Conservation (phyloP, 2,113 vertebrate genomes). For the Pampusana beccarii region DNA sequence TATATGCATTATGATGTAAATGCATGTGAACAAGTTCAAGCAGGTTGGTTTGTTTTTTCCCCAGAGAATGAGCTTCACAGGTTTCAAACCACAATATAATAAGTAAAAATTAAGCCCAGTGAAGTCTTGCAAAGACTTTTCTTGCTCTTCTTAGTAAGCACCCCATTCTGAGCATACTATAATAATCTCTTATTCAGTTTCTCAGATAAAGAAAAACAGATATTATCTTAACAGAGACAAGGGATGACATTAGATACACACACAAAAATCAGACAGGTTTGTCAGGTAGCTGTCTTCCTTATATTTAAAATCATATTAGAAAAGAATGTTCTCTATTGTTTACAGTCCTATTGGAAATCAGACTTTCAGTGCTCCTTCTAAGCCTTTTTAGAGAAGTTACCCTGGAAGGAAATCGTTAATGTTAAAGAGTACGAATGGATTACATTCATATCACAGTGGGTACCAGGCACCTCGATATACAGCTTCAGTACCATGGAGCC, state of each 20-base stretch:
- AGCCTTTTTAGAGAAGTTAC: constrained; percentile 61
- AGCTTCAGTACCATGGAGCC: background rate
- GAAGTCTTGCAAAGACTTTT: background rate
- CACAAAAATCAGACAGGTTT: constrained; percentile 49
- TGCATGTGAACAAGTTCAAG: constrained; percentile 9
- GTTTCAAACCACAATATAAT: constrained; percentile 51
- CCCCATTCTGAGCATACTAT: background rate
- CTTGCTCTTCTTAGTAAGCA: constrained; percentile 15
- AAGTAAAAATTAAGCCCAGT: constrained; percentile 24
- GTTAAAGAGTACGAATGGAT: background rate
- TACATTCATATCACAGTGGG: background rate
- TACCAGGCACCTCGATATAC: background rate
- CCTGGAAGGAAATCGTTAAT: constrained; percentile 5
- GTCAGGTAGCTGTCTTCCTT: constrained; percentile 18
- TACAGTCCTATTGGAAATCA: constrained; percentile 43
- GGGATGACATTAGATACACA: constrained; percentile 33
- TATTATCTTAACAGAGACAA: constrained; percentile 16
- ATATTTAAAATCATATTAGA: constrained; percentile 28
- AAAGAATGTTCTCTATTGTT: constrained; percentile 39
- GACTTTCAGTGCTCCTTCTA: constrained; percentile 72
- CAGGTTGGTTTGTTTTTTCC: background rate
- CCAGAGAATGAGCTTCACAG: constrained; percentile 63
- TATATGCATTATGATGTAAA: constrained; percentile 42
- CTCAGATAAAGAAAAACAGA: constrained; percentile 27
- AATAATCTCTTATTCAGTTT: constrained; percentile 4